Conservation (phyloP, 2,888 invertebrate genomes). For the Sisyra nigra region DNA sequence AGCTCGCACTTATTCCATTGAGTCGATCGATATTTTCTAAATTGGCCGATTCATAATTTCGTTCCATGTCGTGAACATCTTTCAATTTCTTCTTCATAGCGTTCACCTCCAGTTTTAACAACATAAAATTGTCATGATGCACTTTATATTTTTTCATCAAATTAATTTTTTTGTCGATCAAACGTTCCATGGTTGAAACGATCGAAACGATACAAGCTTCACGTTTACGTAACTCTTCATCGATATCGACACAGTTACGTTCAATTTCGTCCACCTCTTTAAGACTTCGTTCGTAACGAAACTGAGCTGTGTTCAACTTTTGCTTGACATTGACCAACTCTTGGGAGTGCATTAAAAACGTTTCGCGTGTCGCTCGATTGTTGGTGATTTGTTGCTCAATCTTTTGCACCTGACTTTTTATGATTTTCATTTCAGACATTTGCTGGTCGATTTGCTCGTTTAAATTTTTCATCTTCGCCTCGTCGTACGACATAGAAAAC, state of each 20-base stretch:
- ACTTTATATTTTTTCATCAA: constrained; percentile 9
- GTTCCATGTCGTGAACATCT: no score
- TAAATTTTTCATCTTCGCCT: constrained; percentile 28
- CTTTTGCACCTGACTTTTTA: no score
- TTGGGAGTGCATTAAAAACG: neutral
- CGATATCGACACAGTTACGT: constrained; percentile 17
- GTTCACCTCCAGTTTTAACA: no score
- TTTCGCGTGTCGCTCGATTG: neutral
- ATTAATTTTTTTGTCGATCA: constrained; percentile 19
- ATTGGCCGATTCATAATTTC: no score
- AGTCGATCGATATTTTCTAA: constrained; percentile 11
- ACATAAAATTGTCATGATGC: neutral
- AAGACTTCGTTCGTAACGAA: constrained; percentile 15
- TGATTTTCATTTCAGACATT: constrained; percentile 9
- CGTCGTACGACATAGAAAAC: constrained; percentile 41
- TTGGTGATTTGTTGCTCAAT: constrained; percentile 20
- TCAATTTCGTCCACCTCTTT: constrained; percentile 13
- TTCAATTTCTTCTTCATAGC: no score
- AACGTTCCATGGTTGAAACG: constrained; percentile 18
- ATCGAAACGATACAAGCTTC: constrained; percentile 14
- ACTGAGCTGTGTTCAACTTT: constrained; percentile 10
- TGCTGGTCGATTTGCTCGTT: constrained; percentile 17
- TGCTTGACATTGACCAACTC: constrained; percentile 17
- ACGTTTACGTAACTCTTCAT: constrained; percentile 19
- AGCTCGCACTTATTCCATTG: constrained; percentile 20